Conservation (phyloP, 2,797 vertebrate genomes). For the Momotus momota region DNA sequence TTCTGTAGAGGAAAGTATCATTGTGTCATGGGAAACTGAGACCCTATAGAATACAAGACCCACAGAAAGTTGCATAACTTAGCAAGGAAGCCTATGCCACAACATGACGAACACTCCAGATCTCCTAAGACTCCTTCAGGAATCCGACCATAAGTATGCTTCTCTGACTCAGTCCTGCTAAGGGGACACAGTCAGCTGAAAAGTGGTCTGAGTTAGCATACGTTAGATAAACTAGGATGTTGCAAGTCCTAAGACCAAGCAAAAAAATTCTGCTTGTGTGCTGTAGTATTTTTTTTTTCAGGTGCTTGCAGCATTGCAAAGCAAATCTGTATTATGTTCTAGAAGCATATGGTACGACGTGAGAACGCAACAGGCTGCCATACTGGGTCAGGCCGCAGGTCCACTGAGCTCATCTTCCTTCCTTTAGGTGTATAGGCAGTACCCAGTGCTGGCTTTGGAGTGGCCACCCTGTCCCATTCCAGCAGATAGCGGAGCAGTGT, state of each 20-base stretch:
- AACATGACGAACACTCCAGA: neutral
- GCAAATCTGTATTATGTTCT: neutral
- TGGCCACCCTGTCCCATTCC: neutral
- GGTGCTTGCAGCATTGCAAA: neutral
- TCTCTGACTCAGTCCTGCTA: neutral
- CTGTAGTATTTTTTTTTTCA: neutral
- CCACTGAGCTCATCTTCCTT: neutral
- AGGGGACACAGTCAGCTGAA: neutral
- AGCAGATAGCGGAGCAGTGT: neutral
- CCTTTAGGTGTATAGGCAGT: neutral
- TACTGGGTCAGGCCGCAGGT: neutral
- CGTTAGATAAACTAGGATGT: neutral
- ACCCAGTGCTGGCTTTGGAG: neutral
- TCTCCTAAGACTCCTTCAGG: neutral
- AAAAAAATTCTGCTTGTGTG: neutral
- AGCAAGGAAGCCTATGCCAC: neutral
- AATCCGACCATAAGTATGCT: neutral
- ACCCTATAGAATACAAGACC: neutral
- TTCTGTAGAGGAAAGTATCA: neutral
- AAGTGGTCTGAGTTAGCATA: neutral
- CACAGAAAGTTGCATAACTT: neutral
- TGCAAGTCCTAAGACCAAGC: neutral
- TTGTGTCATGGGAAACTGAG: neutral
- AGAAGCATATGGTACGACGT: too few relatives aligned
- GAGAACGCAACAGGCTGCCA: neutral